A percentile compares a stretch with the other conserved stretches of the same genome.
Conservation (phyloP, 53 echinoderm and acorn worm species). For the Mesocentrotus franciscanus region DNA sequence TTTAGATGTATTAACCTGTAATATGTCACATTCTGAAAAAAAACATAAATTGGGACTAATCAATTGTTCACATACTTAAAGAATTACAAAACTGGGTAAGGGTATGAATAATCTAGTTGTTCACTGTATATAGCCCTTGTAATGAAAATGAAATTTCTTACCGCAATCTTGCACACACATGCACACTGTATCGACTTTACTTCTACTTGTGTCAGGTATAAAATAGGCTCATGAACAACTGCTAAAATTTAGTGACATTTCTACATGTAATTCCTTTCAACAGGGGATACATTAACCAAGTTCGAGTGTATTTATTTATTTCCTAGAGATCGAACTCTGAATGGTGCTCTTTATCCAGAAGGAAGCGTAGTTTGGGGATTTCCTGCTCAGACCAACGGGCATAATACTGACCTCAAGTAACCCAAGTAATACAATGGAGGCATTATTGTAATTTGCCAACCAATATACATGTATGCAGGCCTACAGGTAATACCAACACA, state of each 20-base stretch:
- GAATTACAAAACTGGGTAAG: no score
- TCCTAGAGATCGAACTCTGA: not conserved
- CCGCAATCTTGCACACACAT: no score
- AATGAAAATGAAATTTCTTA: no score
- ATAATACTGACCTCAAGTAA: slow-evolving; percentile 9
- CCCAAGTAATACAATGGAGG: not conserved
- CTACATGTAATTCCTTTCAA: not conserved
- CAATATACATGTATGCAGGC: not conserved
- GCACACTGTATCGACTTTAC: no score
- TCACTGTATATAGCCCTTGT: no score
- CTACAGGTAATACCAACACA: not conserved
- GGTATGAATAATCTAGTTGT: no score
- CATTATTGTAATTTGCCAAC: not conserved
- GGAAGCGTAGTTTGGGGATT: not conserved
- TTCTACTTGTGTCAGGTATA: no score
- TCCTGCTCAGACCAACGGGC: not conserved
- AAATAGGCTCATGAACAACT: not conserved
- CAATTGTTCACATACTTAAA: no score
- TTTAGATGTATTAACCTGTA: no score
- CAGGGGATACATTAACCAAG: not conserved
- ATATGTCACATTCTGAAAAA: no score
- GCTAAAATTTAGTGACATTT: not conserved
- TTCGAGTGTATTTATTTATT: not conserved
- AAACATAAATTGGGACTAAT: no score
- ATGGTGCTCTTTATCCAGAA: not conserved